Evolutionary conservation across 1,140 invertebrate genomes (phyloP).

Genomic region (Oryctes rhinoceros): DNA sequence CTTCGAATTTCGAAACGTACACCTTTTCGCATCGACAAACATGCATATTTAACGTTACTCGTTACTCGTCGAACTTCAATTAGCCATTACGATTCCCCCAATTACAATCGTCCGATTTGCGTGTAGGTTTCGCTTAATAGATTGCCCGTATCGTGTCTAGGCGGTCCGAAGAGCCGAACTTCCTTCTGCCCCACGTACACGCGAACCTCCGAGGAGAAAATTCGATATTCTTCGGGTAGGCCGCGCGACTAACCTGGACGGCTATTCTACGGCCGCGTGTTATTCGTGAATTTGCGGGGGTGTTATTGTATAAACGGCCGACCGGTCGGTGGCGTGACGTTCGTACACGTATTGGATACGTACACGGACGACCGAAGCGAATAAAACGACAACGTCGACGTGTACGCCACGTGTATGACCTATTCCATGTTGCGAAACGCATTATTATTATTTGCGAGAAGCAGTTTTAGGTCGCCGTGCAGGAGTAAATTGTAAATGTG

Average conservation of each 20-base stretch:
- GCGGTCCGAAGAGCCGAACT: no score
- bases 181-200: not conserved
- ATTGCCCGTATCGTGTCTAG: no score
- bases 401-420: conserved; percentile 38
- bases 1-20: no score
- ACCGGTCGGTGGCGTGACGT: conserved; percentile 28
- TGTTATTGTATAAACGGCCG: conserved; percentile 14
- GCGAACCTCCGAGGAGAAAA: conserved; percentile 1
- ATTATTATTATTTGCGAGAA: conserved; percentile 41
- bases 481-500: conserved; percentile 33
- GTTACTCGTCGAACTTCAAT: no score
- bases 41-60: no score
- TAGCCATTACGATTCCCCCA: no score
- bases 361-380: not conserved
- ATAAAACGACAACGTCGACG: conserved; percentile 5
- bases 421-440: conserved; percentile 38
- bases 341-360: not conserved
- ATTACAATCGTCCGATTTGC: no score
- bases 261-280: not conserved
- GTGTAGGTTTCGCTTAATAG: no score
- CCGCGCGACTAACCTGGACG: not conserved
- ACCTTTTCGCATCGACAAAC: no score
- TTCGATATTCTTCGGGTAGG: not conserved
- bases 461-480: conserved; percentile 35
- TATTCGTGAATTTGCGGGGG: conserved; percentile 35